phyloP scores from a whole-genome alignment of 2,888 invertebrate genomes.

The Muschampia plurimacula region DNA sequence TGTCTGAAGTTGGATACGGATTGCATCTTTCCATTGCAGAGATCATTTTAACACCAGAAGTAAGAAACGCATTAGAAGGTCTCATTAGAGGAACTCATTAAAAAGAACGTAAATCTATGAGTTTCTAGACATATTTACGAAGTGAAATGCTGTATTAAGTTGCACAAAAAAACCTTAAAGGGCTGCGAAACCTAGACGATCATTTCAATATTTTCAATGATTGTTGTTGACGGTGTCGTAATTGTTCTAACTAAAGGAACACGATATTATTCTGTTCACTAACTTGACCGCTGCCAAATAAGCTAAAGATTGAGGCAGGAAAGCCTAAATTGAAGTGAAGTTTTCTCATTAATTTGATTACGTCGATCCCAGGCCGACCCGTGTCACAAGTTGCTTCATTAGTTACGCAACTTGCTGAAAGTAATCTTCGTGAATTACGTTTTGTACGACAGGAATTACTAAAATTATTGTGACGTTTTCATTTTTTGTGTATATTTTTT shows the following conservation, averaged over 20 bases:
- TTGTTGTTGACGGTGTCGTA: background rate
- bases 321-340: conserved; percentile 83
- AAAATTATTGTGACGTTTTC: conserved; percentile 66
- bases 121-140: too few relatives aligned
- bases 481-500: conserved; percentile 40
- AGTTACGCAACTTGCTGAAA: conserved; percentile 82
- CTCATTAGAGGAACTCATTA: too few relatives aligned
- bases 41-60: too few relatives aligned
- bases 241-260: conserved; percentile 17
- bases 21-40: too few relatives aligned
- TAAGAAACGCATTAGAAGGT: too few relatives aligned
- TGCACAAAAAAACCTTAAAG: background rate
- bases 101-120: too few relatives aligned
- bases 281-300: conserved; percentile 79
- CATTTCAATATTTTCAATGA: background rate
- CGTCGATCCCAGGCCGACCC: conserved; percentile 84
- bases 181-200: background rate
- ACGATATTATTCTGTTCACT: conserved; percentile 48
- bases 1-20: too few relatives aligned
- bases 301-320: conserved; percentile 81
- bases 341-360: conserved; percentile 86
- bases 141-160: too few relatives aligned
- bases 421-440: conserved; percentile 80
- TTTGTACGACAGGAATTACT: conserved; percentile 78
- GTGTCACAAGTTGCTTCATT: conserved; percentile 86